These are phyloP conservation scores for Eremobia ochroleuca DNA, from an alignment of 2,888 invertebrate genomes.

Conservation along the genomic window DNA sequence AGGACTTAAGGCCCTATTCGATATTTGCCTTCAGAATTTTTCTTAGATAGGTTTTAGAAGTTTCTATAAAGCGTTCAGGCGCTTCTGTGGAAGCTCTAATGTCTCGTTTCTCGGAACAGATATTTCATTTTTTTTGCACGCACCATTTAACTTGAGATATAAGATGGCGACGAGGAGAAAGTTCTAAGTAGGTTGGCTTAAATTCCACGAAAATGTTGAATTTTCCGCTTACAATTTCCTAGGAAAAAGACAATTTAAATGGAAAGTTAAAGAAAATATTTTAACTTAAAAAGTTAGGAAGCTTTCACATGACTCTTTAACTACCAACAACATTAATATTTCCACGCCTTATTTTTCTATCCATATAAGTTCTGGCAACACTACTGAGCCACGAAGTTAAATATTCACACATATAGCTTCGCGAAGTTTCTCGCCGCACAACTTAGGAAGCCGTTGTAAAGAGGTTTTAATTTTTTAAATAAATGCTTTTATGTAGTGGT, in stretches of 20 bases:
- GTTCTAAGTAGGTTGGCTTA: conserved; percentile 34
- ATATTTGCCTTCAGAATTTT: conserved; percentile 36
- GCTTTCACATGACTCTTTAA: background rate
- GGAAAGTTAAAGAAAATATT: background rate
- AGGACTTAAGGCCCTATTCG: conserved; percentile 32
- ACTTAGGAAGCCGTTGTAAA: conserved; percentile 54
- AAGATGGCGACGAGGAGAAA: conserved; percentile 34
- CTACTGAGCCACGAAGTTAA: conserved; percentile 45
- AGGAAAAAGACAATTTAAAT: conserved; percentile 6
- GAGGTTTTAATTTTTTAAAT: conserved; percentile 63
- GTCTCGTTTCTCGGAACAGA: conserved; percentile 27
- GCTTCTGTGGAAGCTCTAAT: conserved; percentile 12
- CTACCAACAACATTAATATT: background rate
- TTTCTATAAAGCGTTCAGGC: conserved; percentile 35
- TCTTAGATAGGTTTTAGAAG: conserved; percentile 29
- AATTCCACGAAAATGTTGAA: conserved; percentile 26
- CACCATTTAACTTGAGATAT: conserved; percentile 56
- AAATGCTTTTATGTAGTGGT: conserved; percentile 57
- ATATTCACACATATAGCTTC: conserved; percentile 61
- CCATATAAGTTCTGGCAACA: conserved; percentile 34
- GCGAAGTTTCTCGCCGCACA: conserved; percentile 51
- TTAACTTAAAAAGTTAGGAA: background rate
- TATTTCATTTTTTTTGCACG: conserved; percentile 33
- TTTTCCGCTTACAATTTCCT: conserved; percentile 16
- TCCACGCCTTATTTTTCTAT: conserved; percentile 16